Conservation (phyloP, 2,797 vertebrate species). For the Prionace glauca region DNA sequence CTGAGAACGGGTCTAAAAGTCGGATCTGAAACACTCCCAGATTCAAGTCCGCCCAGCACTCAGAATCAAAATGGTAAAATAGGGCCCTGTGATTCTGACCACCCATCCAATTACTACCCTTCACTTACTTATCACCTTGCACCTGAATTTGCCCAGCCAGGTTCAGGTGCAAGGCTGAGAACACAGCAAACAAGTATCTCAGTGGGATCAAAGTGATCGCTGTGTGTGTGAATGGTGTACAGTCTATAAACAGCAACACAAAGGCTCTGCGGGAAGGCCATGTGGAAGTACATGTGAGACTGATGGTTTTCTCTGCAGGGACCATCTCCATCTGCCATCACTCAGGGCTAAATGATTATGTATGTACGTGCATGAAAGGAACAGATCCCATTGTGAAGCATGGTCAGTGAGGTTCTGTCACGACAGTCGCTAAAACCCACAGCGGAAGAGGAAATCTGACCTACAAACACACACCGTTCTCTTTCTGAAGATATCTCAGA, state of each 20-base stretch:
- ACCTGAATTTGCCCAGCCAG: not conserved
- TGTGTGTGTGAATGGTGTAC: not conserved
- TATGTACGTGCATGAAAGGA: not conserved
- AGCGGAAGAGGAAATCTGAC: not conserved
- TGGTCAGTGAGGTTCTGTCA: not conserved
- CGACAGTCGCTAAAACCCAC: not conserved
- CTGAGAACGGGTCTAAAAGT: too few species aligned
- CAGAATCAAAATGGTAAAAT: too few species aligned
- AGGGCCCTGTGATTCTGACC: too few species aligned
- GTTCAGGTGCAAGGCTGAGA: not conserved
- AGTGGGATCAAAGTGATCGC: not conserved
- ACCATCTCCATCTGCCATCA: slow-evolving; percentile 13
- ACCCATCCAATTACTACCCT: not conserved
- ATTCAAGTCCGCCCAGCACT: too few species aligned
- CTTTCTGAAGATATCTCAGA: not conserved
- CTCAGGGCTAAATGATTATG: not conserved
- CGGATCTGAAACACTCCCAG: too few species aligned
- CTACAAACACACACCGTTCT: not conserved
- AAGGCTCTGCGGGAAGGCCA: not conserved
- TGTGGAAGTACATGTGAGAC: not conserved
- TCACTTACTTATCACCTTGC: not conserved
- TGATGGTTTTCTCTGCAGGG: not conserved
- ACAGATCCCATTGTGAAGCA: not conserved
- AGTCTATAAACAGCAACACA: not conserved
- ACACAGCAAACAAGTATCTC: not conserved